These are phyloP conservation scores for Prolemur simus DNA, from an alignment of 2,113 vertebrate genomes.

Conservation along the genomic window DNA sequence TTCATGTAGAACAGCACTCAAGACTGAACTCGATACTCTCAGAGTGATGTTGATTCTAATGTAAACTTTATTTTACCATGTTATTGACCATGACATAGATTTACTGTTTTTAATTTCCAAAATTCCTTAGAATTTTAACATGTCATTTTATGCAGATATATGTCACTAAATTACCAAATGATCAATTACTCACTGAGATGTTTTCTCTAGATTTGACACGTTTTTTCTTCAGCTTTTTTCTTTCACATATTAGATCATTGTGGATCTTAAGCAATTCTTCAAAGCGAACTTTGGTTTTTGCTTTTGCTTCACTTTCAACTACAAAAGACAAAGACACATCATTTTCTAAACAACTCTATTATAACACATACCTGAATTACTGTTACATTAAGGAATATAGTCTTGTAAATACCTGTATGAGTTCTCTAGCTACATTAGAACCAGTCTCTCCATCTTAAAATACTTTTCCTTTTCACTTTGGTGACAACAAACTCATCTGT, in stretches of 20 bases:
- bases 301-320: constrained; percentile 93
- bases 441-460: not conserved
- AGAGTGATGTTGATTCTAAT: not conserved
- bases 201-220: constrained; percentile 82
- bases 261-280: constrained; percentile 91
- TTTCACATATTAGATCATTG: constrained; percentile 80
- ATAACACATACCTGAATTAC: not conserved
- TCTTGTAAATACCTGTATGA: not conserved
- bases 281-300: constrained; percentile 91
- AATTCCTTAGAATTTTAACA: not conserved
- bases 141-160: not conserved
- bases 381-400: not conserved
- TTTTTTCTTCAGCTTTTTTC: constrained; percentile 85
- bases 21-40: not conserved
- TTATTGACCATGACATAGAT: not conserved
- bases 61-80: not conserved
- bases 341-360: constrained; percentile 25
- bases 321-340: constrained; percentile 53
- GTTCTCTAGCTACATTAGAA: not conserved
- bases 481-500: not conserved
- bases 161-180: not conserved
- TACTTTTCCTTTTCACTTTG: not conserved
- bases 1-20: not conserved
- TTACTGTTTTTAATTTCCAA: not conserved
- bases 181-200: constrained; percentile 87